Evolutionary conservation across 2,797 vertebrate genomes (phyloP), one percentile per base, ranked within the genome.

Genomic region (Nyctibius grandis): DNA sequence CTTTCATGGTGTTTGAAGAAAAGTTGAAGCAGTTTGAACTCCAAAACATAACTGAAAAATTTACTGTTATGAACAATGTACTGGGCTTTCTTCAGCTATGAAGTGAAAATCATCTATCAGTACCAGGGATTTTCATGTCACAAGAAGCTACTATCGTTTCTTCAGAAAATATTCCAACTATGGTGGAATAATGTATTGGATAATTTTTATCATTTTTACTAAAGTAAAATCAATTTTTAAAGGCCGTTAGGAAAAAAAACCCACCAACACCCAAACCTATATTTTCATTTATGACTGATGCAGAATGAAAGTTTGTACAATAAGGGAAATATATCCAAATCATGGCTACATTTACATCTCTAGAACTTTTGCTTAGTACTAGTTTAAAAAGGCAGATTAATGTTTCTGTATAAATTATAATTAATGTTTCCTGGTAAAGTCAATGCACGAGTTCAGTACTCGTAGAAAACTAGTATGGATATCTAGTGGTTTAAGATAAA

Each of bases 241-340:
- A 12, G 1, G 1, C 9, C 36, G 5, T 33, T 45, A n/a, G 10
- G 7, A 0, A 4, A 64, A 60, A 40, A 56, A 75, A 56, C 0
- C 0, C 1, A 42, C 5, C 12, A 48, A 20, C n/a, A 12, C 6
- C 5, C 9, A 18, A 57, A 45, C 2, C 3, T 3, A 4, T 15
- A 29, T 82, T 50, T 85, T 76, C 2, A 14, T 74, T 74, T 47
- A 9, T 88, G 68, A 77, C 21, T 69, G 12, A 64, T 19, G 5
- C 26, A 61, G 40, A 85, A 53, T 12, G 31, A 5, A 20, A 67
- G 5, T 57, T 64, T 69, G 8, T 19, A 38, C 20, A 51, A 20
- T 73, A 86, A n/a, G 3, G 9, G 11, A 63, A 81, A 63, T 26
- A 60, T 6, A 75, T 50, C 15, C 28, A 48, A 59, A 48, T 33